Base-by-base conservation (phyloP, 2,888 invertebrate genomes). In the Chalcis sispes region DNA sequence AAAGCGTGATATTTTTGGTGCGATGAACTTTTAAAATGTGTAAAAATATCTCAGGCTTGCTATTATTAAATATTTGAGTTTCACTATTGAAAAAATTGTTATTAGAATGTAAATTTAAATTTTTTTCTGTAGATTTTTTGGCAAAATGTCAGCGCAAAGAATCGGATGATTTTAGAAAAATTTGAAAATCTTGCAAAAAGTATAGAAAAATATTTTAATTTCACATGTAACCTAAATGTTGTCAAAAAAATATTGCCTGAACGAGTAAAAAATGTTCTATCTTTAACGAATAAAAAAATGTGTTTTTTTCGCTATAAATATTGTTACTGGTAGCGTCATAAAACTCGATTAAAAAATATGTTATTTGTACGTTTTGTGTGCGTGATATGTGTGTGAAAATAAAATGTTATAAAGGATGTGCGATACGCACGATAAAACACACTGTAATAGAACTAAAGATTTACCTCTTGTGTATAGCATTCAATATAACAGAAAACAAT, bases 401-500 rank as follows among this genome's bases (percentile, higher is more conserved):
- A 72, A 20, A 46, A 61, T 15, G 27, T 56, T 36, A 65, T 48
- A 29, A 46, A 72, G 10, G 25, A 64, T 62, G 65, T 25, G 36
- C 58, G 65, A 36, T 40, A 54, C 32, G 40, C 66, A 36, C 40
- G 36, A 27, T 59, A 32, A 67, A 67, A 70, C 5, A 40, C 46
- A 52, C 20, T 46, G 52, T 67, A 67, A 73, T 73, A 54, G 32
- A 73, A 73, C 10, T 65, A 72, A 73, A 54, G 27, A 32, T 46
- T 42, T 67, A 67, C 54, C 61, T 61, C 67, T 67, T 61, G 36
- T 73, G 50, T 46, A 67, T 73, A 73, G 54, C 48, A 65, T 65
- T 64, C 58, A 52, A 64, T 75, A 65, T 64, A 20, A 32, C 36
- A 42, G 36, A 50, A 64, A 58, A 72, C 48, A 75, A 64, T 75